A percentile compares a stretch with the other conserved stretches of the same genome.
Conservation (phyloP, 2,888 invertebrate species). For the Epirrhoe alternata region DNA sequence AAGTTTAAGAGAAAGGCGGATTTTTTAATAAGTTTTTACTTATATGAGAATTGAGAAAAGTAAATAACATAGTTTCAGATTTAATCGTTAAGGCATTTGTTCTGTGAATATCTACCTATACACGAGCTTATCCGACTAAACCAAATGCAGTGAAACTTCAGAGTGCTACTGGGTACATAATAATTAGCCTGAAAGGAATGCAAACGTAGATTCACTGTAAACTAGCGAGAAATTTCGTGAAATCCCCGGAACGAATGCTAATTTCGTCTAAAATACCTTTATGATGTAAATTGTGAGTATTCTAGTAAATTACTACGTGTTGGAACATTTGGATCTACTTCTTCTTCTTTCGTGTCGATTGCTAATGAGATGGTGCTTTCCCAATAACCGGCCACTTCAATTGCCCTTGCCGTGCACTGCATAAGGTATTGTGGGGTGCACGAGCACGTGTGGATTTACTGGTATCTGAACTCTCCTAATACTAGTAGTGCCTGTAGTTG, state of each 20-base stretch:
- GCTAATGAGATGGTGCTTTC: no score
- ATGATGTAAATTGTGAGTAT: background rate
- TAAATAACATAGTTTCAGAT: no score
- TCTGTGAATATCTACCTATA: background rate
- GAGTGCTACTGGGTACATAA: background rate
- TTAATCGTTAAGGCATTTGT: no score
- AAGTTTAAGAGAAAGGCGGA: slow-evolving; percentile 7
- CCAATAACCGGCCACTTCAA: no score
- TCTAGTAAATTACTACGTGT: background rate
- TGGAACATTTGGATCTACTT: background rate
- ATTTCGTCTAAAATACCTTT: background rate
- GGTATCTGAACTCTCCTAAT: no score
- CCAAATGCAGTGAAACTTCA: background rate
- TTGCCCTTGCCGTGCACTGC: no score
- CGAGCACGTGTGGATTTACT: no score
- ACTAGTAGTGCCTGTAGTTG: no score
- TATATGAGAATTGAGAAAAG: no score
- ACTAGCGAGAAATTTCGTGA: background rate
- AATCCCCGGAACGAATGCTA: background rate
- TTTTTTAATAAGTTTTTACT: background rate
- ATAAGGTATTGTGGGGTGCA: no score
- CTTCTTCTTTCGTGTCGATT: no score
- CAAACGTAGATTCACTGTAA: background rate
- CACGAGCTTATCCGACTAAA: background rate
- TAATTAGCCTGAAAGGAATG: background rate